Conservation (phyloP, 2,797 vertebrate genomes). For the Carcharodon carcharias region DNA sequence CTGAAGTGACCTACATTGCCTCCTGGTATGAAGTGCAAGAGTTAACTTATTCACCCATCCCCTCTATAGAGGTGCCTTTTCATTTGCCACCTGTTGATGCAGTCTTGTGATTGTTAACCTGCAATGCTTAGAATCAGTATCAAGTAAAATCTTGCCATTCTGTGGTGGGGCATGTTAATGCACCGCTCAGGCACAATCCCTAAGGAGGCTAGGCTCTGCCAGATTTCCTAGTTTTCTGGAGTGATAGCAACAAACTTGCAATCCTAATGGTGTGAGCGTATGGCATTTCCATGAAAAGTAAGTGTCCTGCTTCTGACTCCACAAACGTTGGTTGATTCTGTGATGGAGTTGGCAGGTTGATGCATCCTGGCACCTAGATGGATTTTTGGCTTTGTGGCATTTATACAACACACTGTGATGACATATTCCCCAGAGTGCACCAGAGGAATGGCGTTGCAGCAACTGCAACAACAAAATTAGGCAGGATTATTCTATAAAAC, state of each 20-base stretch:
- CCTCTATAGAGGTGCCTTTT: background rate
- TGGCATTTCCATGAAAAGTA: background rate
- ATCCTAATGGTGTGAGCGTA: background rate
- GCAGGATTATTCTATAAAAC: background rate
- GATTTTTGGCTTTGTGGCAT: background rate
- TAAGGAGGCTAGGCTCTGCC: background rate
- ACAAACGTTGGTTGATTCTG: background rate
- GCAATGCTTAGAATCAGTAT: background rate
- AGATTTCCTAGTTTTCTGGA: background rate
- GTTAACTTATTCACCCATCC: background rate
- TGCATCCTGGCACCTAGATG: background rate
- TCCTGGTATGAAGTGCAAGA: background rate
- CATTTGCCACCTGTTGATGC: background rate
- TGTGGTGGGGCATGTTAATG: background rate
- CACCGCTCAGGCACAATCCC: too few species aligned
- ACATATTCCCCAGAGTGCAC: background rate
- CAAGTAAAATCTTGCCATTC: background rate
- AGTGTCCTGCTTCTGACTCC: background rate
- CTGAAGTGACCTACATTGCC: background rate
- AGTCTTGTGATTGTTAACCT: background rate
- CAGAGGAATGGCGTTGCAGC: background rate
- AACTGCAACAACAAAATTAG: background rate
- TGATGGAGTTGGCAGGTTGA: background rate
- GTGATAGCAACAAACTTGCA: background rate
- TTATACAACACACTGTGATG: background rate